These are phyloP conservation scores for Sebastes glaucus DNA, from an alignment of 2,797 vertebrate species.

Conservation along the genomic window DNA sequence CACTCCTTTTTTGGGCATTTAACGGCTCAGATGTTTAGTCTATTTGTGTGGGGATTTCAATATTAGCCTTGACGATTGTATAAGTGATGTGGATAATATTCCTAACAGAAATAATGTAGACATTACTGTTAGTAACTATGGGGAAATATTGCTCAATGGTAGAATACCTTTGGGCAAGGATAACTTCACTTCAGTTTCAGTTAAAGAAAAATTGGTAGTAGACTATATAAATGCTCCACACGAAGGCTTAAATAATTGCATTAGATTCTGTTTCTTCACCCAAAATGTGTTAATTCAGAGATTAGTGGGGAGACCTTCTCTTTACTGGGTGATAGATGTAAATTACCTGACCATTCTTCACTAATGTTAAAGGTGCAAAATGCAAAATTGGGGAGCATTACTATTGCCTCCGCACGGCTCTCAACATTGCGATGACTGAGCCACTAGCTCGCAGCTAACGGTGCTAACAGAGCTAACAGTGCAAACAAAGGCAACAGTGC, in stretches of 20 bases:
- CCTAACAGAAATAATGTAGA: not conserved
- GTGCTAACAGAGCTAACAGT: too few species aligned
- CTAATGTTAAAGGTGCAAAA: not conserved
- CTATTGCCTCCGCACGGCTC: too few species aligned
- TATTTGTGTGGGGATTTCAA: not conserved
- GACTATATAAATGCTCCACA: not conserved
- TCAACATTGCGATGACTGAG: too few species aligned
- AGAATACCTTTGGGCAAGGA: not conserved
- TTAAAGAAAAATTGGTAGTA: not conserved
- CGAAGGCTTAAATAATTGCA: not conserved
- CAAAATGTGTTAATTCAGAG: not conserved
- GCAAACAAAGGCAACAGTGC: too few species aligned
- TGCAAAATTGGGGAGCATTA: too few species aligned
- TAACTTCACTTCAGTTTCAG: not conserved
- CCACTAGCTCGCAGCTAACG: rapidly evolving
- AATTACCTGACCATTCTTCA: not conserved
- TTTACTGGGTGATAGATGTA: not conserved
- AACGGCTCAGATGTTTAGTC: not conserved
- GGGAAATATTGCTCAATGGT: not conserved
- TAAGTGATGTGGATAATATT: not conserved
- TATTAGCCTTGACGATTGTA: not conserved
- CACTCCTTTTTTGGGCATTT: not conserved
- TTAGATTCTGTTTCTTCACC: not conserved
- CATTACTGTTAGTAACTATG: not conserved
- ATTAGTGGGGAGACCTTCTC: not conserved